Evolutionary conservation across 2,888 invertebrate genomes (phyloP).

Genomic region (Coecobrya sp.): DNA sequence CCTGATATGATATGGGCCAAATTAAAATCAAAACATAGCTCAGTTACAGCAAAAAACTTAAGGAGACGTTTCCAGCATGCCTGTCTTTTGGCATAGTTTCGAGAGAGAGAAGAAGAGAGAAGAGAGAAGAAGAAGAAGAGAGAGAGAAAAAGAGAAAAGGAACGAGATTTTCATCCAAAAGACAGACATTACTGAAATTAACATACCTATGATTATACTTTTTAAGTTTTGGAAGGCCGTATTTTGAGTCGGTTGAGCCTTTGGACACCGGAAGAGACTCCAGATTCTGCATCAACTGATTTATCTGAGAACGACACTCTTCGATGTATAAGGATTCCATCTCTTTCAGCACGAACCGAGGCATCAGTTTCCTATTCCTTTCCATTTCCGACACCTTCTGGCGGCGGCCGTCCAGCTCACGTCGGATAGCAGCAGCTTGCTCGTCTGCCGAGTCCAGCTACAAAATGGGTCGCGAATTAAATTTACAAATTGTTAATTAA

Average conservation of each 20-base stretch:
- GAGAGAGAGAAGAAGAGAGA: conserved; percentile 39
- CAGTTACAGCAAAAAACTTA: conserved; percentile 86
- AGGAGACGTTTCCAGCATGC: conserved; percentile 83
- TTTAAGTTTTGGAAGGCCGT: conserved; percentile 98
- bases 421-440: conserved; percentile 99
- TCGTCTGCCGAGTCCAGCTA: conserved; percentile 99
- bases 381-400: conserved; percentile 99
- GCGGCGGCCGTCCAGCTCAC: conserved; percentile 99
- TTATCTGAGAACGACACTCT: conserved; percentile 99
- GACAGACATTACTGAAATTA: conserved; percentile 82
- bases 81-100: conserved; percentile 83
- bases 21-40: conserved; percentile 87
- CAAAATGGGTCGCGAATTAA: background rate
- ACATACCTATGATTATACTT: conserved; percentile 99
- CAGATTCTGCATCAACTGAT: conserved; percentile 99
- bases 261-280: conserved; percentile 99
- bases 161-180: conserved; percentile 71
- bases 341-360: conserved; percentile 99
- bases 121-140: conserved; percentile 65
- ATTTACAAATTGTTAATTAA: background rate
- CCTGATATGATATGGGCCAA: conserved; percentile 87
- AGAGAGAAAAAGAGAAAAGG: conserved; percentile 63
- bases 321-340: conserved; percentile 99
- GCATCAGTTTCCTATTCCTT: conserved; percentile 98
- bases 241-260: conserved; percentile 98